Evolutionary conservation across 2,113 vertebrate genomes (phyloP).

Genomic region (Ctenomys sociabilis): DNA sequence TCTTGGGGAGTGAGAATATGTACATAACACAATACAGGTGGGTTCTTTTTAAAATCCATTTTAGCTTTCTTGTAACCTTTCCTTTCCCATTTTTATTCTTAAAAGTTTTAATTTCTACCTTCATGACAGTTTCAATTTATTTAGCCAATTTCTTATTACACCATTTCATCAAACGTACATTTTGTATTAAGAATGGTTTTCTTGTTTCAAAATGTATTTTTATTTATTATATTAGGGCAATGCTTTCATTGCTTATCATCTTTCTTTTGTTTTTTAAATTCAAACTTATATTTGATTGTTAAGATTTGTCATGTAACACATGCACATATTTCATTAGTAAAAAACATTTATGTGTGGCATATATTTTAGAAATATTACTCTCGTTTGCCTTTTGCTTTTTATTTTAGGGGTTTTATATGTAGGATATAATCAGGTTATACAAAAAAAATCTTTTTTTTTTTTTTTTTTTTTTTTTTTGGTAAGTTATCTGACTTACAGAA

Average conservation of each 20-base stretch:
- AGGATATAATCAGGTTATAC: neutral
- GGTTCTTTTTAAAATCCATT: neutral
- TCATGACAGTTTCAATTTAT: neutral
- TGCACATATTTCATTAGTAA: neutral
- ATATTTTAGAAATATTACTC: neutral
- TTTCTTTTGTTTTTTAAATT: neutral
- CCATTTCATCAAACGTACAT: neutral
- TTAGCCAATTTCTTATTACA: neutral
- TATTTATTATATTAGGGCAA: neutral
- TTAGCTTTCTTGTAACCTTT: neutral
- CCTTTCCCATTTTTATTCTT: neutral
- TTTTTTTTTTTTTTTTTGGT: neutral
- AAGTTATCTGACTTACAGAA: neutral
- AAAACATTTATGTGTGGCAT: neutral
- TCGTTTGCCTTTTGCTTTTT: neutral
- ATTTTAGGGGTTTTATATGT: neutral
- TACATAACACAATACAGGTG: neutral
- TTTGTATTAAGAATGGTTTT: neutral
- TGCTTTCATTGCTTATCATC: neutral
- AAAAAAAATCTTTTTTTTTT: neutral
- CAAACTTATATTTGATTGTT: neutral
- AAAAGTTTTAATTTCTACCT: neutral
- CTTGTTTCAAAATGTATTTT: neutral
- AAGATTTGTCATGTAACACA: neutral
- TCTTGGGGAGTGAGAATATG: neutral